Evolutionary conservation across 2,888 invertebrate species (phyloP), one percentile per base, ranked within the genome.

Genomic region (Xestia sexstrigata): DNA sequence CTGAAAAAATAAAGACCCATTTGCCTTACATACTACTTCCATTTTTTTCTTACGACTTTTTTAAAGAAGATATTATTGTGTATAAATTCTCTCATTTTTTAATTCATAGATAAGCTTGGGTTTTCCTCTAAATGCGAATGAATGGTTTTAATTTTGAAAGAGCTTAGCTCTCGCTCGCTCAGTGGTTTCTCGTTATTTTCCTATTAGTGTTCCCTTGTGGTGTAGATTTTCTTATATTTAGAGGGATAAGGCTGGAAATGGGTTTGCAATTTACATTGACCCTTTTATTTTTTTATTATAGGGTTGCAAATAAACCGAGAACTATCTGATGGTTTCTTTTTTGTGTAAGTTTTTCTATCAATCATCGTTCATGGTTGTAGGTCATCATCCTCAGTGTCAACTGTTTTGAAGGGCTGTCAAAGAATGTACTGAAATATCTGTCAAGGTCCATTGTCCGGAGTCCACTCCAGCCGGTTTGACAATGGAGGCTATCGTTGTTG

Each of bases 91-190:
- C 13, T 30, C 58, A 17, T 66, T 79, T 79, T 78, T 66, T 30
- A 35, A 79, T 74, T 74, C 49, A 5, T 52, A 39, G 42, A 74
- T 79, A 81, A 79, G 66, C 66, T n/a, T 15, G 26, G 60, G 52
- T 62, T 39, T 76, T 77, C n/a, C 15, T 78, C 35, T 82, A 72
- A 78, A 78, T 67, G 70, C 73, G 66, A 78, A 82, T 78, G 20
- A 78, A 82, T 83, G 70, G 70, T 65, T 82, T 78, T 78, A 78
- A 82, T 83, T 78, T 83, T 58, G 71, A 70, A 78, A 74, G 42
- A 78, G 73, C 60, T 72, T 47, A 65, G 39, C 42, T 70, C 8
- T n/a, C 15, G 42, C 23, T 9, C 26, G n/a, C 26, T 52, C 49
- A 60, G 65, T 74, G 49, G 15, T 52, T 62, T 69, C 76, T 76